Evolutionary conservation across 1,140 invertebrate genomes (phyloP).

Genomic region (Drosophila oshimai): DNA sequence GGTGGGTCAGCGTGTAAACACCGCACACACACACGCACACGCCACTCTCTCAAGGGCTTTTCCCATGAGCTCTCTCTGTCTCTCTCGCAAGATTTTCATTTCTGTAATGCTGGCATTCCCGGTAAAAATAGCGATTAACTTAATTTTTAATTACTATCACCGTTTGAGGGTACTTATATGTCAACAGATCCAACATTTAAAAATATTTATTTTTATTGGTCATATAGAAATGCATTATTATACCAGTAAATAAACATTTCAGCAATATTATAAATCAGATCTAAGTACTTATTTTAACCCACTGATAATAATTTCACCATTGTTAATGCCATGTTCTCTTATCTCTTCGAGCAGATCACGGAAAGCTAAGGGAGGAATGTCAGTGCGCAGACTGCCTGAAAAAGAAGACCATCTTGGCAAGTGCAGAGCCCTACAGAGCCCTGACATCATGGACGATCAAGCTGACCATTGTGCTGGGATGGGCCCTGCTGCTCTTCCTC

Average conservation of each 20-base stretch:
- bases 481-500: constrained; percentile 93
- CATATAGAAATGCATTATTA: no score
- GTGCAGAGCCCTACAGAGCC: constrained; percentile 93
- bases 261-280: no score
- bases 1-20: background rate
- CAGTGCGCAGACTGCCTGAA: constrained; percentile 93
- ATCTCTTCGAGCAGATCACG: constrained; percentile 85
- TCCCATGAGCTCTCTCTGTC: no score
- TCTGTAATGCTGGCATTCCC: background rate
- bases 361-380: constrained; percentile 89
- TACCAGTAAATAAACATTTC: no score
- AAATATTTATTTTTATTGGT: no score
- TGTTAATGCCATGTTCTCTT: background rate
- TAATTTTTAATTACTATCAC: no score
- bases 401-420: constrained; percentile 92
- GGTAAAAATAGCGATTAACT: no score
- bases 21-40: background rate
- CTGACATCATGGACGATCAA: constrained; percentile 88
- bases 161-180: no score
- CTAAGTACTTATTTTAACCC: no score
- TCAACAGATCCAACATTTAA: no score
- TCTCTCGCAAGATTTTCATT: background rate
- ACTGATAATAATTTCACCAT: background rate
- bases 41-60: no score
- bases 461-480: constrained; percentile 90